Conservation (phyloP, 2,797 vertebrate species). For the Squalus acanthias region DNA sequence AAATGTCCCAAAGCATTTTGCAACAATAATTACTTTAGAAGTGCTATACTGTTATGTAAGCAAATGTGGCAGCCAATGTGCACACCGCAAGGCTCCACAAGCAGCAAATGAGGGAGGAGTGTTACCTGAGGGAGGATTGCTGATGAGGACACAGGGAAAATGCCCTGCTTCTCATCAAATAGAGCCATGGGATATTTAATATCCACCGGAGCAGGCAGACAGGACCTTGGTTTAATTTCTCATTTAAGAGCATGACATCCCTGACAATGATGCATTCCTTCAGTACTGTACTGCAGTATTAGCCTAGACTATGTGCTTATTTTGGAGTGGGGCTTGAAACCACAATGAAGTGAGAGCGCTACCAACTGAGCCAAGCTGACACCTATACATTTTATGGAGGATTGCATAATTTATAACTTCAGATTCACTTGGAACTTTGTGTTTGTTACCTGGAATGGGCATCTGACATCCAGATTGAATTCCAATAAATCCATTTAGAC, state of each 20-base stretch:
- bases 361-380: not conserved
- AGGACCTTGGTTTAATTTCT: not conserved
- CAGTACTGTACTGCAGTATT: not conserved
- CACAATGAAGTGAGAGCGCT: not conserved
- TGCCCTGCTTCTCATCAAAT: not conserved
- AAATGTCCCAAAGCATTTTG: no score
- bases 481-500: not conserved
- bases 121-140: not conserved
- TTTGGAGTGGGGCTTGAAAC: not conserved
- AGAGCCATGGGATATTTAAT: not conserved
- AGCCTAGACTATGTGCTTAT: not conserved
- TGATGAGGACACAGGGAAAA: not conserved
- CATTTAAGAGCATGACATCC: not conserved
- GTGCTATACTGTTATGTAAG: not conserved
- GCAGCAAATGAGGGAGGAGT: not conserved
- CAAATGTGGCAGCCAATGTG: not conserved
- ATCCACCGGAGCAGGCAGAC: not conserved
- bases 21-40: not conserved
- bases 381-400: not conserved
- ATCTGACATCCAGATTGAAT: not conserved
- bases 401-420: not conserved
- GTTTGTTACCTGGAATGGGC: not conserved
- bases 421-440: not conserved
- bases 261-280: not conserved
- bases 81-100: not conserved